A percentile compares a stretch with the other conserved stretches of the same genome.
phyloP scores from a whole-genome alignment of 2,888 invertebrate species.

The Tetropium fuscum region DNA sequence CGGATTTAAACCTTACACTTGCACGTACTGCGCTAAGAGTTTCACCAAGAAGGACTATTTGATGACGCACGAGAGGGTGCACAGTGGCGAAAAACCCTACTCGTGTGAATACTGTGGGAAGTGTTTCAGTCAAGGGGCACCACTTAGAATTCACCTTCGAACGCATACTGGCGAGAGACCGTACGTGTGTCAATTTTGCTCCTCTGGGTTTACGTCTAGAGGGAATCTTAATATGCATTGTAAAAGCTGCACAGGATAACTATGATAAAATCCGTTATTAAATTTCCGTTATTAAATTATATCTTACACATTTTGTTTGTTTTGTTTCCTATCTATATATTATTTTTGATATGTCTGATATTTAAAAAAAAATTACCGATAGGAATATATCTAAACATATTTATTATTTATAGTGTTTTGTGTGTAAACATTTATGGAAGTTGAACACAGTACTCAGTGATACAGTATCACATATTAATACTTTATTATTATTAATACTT shows the following conservation, averaged over 20 bases:
- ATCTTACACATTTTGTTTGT: too few relatives aligned
- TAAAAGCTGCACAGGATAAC: slow-evolving; percentile 55
- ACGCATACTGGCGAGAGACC: slow-evolving; percentile 59
- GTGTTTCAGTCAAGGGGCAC: slow-evolving; percentile 56
- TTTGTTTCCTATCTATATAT: too few relatives aligned
- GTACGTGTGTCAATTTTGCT: slow-evolving; percentile 69
- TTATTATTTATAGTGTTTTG: too few relatives aligned
- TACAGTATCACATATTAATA: too few relatives aligned
- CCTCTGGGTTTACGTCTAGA: slow-evolving; percentile 70
- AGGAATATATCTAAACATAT: too few relatives aligned
- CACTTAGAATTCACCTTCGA: slow-evolving; percentile 55
- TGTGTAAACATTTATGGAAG: too few relatives aligned
- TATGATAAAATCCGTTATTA: background rate
- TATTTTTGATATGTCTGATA: too few relatives aligned
- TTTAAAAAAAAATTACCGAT: too few relatives aligned
- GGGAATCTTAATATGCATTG: slow-evolving; percentile 69
- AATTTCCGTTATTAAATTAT: background rate
- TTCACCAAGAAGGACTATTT: slow-evolving; percentile 64
- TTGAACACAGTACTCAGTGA: too few relatives aligned
- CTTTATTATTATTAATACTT: too few relatives aligned
- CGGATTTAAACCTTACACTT: slow-evolving; percentile 66
- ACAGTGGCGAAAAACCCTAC: slow-evolving; percentile 59
- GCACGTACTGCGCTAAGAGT: slow-evolving; percentile 64
- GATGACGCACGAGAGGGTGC: slow-evolving; percentile 57
- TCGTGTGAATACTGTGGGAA: slow-evolving; percentile 60